These are phyloP conservation scores for Melieria picta DNA, from an alignment of 2,888 invertebrate species.

Conservation along the genomic window DNA sequence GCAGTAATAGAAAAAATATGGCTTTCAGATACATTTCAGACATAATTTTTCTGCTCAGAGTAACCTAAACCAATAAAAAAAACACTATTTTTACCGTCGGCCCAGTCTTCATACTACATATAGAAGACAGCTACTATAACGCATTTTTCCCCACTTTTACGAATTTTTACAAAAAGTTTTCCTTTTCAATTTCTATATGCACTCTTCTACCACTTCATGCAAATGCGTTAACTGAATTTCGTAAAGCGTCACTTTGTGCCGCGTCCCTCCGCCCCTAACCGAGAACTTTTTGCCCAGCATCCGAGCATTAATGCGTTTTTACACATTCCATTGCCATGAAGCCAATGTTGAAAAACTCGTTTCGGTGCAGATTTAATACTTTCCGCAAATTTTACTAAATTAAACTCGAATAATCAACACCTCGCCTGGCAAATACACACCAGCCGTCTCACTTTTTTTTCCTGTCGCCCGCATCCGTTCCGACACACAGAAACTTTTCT, in stretches of 20 bases:
- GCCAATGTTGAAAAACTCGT: not conserved
- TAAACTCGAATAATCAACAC: slow-evolving; percentile 59
- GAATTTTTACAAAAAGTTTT: slow-evolving; percentile 1
- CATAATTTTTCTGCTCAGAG: not conserved
- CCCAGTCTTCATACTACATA: not conserved
- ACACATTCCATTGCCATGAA: no score
- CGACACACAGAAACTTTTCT: not conserved
- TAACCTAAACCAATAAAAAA: no score
- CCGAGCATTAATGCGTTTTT: no score
- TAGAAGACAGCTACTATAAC: not conserved
- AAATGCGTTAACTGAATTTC: not conserved
- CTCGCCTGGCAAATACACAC: slow-evolving; percentile 36
- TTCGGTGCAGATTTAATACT: slow-evolving; percentile 7
- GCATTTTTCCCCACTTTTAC: slow-evolving; percentile 10
- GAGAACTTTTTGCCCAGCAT: no score
- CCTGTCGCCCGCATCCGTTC: not conserved
- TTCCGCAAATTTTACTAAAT: slow-evolving; percentile 56
- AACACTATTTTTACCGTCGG: not conserved
- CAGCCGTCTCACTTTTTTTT: slow-evolving; percentile 48
- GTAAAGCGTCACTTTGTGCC: no score
- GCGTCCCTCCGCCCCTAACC: no score
- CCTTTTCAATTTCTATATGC: not conserved
- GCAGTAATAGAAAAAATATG: not conserved
- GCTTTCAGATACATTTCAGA: not conserved
- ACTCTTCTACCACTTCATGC: not conserved